Conservation (phyloP, 1,140 invertebrate species). For the Holcopasites calliopsidis region DNA sequence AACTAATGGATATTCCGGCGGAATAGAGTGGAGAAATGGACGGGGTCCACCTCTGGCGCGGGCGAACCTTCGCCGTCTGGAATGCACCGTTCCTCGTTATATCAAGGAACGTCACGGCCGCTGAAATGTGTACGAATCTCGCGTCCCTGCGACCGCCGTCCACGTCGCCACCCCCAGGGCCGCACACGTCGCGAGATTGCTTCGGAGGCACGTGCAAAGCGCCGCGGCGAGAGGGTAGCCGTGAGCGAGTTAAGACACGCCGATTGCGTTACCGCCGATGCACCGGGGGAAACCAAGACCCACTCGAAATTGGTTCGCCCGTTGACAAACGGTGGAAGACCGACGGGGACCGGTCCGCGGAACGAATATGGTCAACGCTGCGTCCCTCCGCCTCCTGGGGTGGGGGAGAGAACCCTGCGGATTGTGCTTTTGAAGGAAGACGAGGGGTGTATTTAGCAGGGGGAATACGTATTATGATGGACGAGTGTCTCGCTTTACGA, state of each 20-base stretch:
- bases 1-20: slow-evolving; percentile 79
- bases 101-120: slow-evolving; percentile 55
- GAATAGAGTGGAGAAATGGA: slow-evolving; percentile 74
- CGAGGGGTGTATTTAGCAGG: not conserved
- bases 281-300: slow-evolving; percentile 1
- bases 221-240: not conserved
- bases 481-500: too few species aligned
- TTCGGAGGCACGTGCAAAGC: slow-evolving; percentile 42
- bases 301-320: slow-evolving; percentile 25
- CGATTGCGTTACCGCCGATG: slow-evolving; percentile 36
- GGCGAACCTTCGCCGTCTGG: slow-evolving; percentile 46
- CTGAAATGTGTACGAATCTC: slow-evolving; percentile 55
- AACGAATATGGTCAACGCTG: not conserved
- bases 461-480: not conserved
- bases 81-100: slow-evolving; percentile 53
- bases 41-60: slow-evolving; percentile 67
- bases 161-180: not conserved
- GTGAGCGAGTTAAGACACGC: slow-evolving; percentile 13
- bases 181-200: slow-evolving; percentile 39
- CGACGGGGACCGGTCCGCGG: not conserved
- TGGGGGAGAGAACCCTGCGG: not conserved
- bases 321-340: slow-evolving; percentile 24
- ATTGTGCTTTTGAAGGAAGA: not conserved
- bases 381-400: not conserved
- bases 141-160: not conserved